phyloP scores from a whole-genome alignment of 2,113 vertebrate species.

The Cnemophilus loriae region DNA sequence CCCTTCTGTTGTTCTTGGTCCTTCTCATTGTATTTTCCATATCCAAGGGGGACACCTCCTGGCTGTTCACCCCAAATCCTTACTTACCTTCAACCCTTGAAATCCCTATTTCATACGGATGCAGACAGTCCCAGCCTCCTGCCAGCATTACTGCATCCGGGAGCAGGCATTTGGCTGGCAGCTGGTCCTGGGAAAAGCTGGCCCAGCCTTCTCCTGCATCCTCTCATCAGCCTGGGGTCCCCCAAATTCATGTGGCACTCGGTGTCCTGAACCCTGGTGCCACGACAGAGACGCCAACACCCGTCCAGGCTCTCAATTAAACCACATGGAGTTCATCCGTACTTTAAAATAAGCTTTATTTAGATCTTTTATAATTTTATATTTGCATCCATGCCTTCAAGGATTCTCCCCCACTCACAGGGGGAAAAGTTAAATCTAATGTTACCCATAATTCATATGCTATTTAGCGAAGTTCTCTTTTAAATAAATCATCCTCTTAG shows the following conservation, averaged over 20 bases:
- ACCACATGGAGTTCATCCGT: conserved; percentile 61
- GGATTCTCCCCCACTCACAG: conserved; percentile 72
- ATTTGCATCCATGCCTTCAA: conserved; percentile 92
- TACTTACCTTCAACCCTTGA: not conserved
- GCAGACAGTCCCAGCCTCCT: not conserved
- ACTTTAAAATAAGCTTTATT: conserved; percentile 99
- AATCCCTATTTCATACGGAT: fast-evolving
- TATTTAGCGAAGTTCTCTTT: conserved; percentile 78
- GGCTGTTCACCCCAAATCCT: not conserved
- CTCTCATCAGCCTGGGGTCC: not conserved
- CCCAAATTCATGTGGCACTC: fast-evolving
- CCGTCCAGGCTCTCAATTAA: conserved; percentile 21
- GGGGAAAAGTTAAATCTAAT: conserved; percentile 76
- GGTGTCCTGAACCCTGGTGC: not conserved
- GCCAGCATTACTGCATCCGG: fast-evolving
- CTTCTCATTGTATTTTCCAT: fast-evolving
- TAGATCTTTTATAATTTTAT: conserved; percentile 85
- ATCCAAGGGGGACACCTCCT: fast-evolving
- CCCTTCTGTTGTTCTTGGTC: not conserved
- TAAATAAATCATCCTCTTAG: conserved; percentile 93
- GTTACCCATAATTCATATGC: conserved; percentile 82
- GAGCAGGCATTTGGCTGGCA: not conserved
- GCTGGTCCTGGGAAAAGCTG: not conserved
- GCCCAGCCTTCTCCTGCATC: not conserved
- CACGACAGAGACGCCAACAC: fast-evolving